Base-by-base conservation (phyloP, 2,113 vertebrate species). In the Otolemur garnettii region DNA sequence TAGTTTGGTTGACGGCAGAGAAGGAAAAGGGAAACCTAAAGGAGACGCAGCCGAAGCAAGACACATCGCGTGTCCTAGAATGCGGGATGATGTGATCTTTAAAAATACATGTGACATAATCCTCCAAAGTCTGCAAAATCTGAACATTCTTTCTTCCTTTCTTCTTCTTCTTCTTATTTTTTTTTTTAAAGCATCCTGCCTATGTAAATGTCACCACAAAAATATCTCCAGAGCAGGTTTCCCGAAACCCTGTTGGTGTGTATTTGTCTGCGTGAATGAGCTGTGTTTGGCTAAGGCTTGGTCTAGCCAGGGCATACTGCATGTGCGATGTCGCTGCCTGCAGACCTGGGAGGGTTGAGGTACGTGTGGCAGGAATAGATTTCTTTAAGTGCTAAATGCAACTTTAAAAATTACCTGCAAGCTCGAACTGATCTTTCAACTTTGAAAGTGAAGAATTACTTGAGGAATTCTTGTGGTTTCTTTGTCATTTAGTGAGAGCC, bases 381-480 rank as follows among this genome's bases (percentile, higher is more conserved):
- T 97, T 87, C 97, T 94, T 77, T 91, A 60, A 94, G 95, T 6
- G 96, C 96, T 97, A 57, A 94, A 50, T 92, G 96, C 97, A 98
- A 97, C 98, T 98, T 96, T 87, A 24, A 92, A 95, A 95, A 97
- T 98, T 98, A 99, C 98, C 98, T 98, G 98, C 81, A 90, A 97
- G 98, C 96, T 98, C 94, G 93, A 53, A 95, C 96, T 57, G 71
- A 94, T 97, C 97, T 96, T 94, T 64, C 97, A 95, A 1, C 97
- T 97, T 98, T 0, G 93, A 95, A 78, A 93, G 97, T 97, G 97
- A 89, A 87, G 98, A 98, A 98, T 98, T 97, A 97, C 98, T 98
- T 96, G 93, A 98, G 98, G 98, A 98, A 98, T 98, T 98, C 98
- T 97, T 98, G 98, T 93, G 98, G 98, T 98, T 98, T 98, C 98